Conservation (phyloP, 2,888 invertebrate species). For the Chalcis sispes region DNA sequence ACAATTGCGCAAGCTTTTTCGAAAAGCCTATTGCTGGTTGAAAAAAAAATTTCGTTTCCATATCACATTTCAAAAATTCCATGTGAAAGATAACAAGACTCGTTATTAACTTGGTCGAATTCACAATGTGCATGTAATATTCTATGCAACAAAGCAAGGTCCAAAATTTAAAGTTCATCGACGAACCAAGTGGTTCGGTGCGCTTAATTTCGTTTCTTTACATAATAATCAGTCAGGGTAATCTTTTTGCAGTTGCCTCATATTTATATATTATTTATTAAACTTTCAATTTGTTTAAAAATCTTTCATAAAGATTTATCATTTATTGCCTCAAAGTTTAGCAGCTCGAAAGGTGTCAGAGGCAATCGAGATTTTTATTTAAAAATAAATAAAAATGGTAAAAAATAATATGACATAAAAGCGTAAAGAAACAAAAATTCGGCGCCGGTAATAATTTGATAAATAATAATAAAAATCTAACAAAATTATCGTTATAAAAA, state of each 20-base stretch:
- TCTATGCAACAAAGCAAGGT: conserved; percentile 25
- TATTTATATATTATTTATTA: conserved; percentile 36
- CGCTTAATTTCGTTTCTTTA: conserved; percentile 73
- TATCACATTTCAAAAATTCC: no score
- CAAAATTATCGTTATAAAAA: not conserved
- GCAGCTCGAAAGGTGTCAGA: conserved; percentile 58
- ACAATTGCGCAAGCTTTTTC: no score
- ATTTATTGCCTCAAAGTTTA: conserved; percentile 35
- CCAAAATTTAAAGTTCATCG: conserved; percentile 26
- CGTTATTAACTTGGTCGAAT: conserved; percentile 36
- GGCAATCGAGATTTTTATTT: conserved; percentile 49
- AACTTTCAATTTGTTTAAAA: conserved; percentile 31
- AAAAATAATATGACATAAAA: conserved; percentile 53
- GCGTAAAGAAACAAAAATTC: conserved; percentile 59
- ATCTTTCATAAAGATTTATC: conserved; percentile 34
- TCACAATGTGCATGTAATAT: conserved; percentile 41
- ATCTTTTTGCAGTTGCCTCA: conserved; percentile 45
- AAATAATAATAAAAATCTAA: conserved; percentile 8
- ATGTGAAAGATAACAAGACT: no score
- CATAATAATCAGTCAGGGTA: conserved; percentile 56
- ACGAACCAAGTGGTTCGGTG: conserved; percentile 72
- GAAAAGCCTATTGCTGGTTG: no score
- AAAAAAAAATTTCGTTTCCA: no score
- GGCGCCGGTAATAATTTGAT: conserved; percentile 43
- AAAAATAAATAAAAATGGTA: conserved; percentile 45